These are phyloP conservation scores for Chromoteleia sp. DNA, from an alignment of 2,888 invertebrate species.

Conservation along the genomic window DNA sequence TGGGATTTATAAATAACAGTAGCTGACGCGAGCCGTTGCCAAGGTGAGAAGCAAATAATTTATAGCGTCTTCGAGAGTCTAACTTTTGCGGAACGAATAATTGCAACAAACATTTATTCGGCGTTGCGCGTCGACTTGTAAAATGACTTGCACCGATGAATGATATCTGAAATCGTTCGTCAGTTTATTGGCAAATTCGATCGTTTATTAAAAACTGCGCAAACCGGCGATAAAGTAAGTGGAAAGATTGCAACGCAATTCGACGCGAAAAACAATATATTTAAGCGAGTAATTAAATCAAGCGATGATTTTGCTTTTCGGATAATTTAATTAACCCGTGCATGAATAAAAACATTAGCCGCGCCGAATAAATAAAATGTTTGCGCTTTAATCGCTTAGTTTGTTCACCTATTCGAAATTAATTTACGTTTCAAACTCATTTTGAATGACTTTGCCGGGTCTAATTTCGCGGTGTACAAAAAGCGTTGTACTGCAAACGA, in stretches of 20 bases:
- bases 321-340: conserved; percentile 26
- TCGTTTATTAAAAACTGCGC: conserved; percentile 1
- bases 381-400: conserved; percentile 24
- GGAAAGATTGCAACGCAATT: conserved; percentile 20
- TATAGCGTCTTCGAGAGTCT: neutral
- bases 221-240: neutral
- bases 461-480: neutral
- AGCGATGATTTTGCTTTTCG: conserved; percentile 19
- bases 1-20: conserved; percentile 62
- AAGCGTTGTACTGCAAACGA: too few relatives aligned
- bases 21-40: conserved; percentile 38
- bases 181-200: neutral
- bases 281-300: conserved; percentile 30
- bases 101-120: neutral
- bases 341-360: conserved; percentile 11
- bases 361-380: conserved; percentile 21
- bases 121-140: neutral
- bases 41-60: conserved; percentile 65
- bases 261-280: conserved; percentile 1
- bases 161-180: conserved; percentile 1
- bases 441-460: neutral
- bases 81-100: conserved; percentile 3
- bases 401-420: conserved; percentile 24
- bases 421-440: conserved; percentile 21
- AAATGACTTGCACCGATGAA: neutral